Conservation (phyloP, 2,888 invertebrate genomes). For the Lysandra bellargus region DNA sequence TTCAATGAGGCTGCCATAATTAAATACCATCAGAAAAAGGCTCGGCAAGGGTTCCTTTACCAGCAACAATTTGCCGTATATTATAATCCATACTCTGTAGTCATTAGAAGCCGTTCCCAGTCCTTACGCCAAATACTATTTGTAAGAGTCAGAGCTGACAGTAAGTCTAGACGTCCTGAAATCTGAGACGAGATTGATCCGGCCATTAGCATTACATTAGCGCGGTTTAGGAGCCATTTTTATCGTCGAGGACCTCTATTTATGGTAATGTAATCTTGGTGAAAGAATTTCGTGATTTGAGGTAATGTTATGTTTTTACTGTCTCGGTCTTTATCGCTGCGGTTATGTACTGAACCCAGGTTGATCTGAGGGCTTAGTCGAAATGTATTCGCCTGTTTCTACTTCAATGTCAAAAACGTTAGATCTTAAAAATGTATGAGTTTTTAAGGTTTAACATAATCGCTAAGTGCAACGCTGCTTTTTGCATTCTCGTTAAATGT, state of each 20-base stretch:
- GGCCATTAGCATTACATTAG: constrained; percentile 55
- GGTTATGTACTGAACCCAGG: not conserved
- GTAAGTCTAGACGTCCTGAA: constrained; percentile 45
- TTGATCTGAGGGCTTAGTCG: too few relatives aligned
- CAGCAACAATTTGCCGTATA: not conserved
- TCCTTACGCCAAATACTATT: constrained; percentile 39
- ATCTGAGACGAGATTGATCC: constrained; percentile 58
- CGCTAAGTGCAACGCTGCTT: too few relatives aligned
- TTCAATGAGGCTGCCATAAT: too few relatives aligned
- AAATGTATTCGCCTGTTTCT: too few relatives aligned
- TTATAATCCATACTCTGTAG: not conserved
- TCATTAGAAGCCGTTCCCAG: not conserved
- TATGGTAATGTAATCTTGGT: constrained; percentile 14
- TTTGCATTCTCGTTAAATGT: too few relatives aligned
- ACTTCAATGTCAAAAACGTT: too few relatives aligned
- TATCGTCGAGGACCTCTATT: not conserved
- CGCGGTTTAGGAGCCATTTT: constrained; percentile 25
- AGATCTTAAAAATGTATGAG: too few relatives aligned
- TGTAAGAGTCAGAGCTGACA: constrained; percentile 48
- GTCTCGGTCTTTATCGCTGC: not conserved
- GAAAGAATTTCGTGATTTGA: constrained; percentile 2
- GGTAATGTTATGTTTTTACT: not conserved
- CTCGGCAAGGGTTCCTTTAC: not conserved
- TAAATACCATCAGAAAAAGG: not conserved
- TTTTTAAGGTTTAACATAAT: too few relatives aligned